Evolutionary conservation across 2,113 vertebrate species (phyloP).

Genomic region (Ctenomys sociabilis): DNA sequence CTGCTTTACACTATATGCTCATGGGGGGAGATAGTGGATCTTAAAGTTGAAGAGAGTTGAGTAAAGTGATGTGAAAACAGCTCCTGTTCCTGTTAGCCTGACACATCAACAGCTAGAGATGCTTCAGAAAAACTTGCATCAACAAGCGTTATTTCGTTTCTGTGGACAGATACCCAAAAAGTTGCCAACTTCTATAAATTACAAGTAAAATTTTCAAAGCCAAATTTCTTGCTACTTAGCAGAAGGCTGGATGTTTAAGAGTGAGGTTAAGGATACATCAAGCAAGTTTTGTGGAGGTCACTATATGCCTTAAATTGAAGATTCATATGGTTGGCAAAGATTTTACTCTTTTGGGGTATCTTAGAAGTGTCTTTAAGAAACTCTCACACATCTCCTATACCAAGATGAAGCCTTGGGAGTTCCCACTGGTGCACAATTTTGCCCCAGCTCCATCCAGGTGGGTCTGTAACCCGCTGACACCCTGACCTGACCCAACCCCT

Average conservation of each 20-base stretch:
- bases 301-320: slow-evolving; percentile 24
- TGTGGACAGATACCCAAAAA: slow-evolving; percentile 50
- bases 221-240: slow-evolving; percentile 44
- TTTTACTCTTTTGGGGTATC: slow-evolving; percentile 30
- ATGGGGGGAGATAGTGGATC: not conserved
- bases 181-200: slow-evolving; percentile 26
- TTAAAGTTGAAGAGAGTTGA: slow-evolving; percentile 40
- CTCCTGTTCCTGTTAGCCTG: slow-evolving; percentile 18
- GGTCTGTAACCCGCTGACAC: slow-evolving; percentile 18
- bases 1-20: not conserved
- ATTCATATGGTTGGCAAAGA: slow-evolving; percentile 34
- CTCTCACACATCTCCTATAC: slow-evolving; percentile 8
- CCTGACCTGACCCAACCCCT: not conserved
- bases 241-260: slow-evolving; percentile 54
- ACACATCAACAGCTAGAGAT: slow-evolving; percentile 30
- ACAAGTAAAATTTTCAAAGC: slow-evolving; percentile 70
- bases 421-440: not conserved
- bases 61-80: slow-evolving; percentile 48
- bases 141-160: slow-evolving; percentile 45
- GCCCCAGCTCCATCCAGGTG: slow-evolving; percentile 19
- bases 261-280: slow-evolving; percentile 53
- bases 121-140: slow-evolving; percentile 40
- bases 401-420: not conserved
- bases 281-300: slow-evolving; percentile 59
- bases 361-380: slow-evolving; percentile 15